Evolutionary conservation across 2,888 invertebrate species (phyloP), one percentile per base, ranked within the genome.

Genomic region (Crossocerus cetratus): DNA sequence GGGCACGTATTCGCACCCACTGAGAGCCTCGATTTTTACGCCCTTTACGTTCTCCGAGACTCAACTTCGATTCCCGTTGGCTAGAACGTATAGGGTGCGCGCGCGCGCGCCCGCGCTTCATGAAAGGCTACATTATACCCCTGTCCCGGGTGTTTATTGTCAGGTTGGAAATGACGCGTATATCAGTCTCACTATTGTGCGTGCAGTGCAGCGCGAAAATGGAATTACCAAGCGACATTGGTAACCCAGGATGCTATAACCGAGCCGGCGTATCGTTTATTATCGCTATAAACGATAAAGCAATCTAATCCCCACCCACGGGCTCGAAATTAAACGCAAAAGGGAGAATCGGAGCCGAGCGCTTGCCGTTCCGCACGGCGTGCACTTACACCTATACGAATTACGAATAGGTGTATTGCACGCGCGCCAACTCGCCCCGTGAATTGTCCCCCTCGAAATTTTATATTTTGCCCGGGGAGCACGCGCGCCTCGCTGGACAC

Each of bases 251-350:
- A 56, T 68, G 61, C 70, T 72, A 74, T 76, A 63, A 66, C 66
- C 73, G 72, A 71, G 22, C 58, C 64, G 64, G 66, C 69, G 70
- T 77, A 80, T 78, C 74, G 71, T 77, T 80, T 77, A 78, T 80
- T 78, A 78, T 76, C 78, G 75, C 69, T 62, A 76, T 74, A 78
- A 78, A 78, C 74, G 78, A 80, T 80, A 76, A 74, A 78, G 78
- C 76, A 78, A 75, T 78, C 67, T 59, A 58, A 65, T 66, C 54
- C 54, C 54, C 2, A n/a, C 14, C 23, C 32, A 14, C 13, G 20
- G 8, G 54, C 23, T 45, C 55, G 59, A 56, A 64, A 64, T 64
- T 64, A 54, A 44, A 20, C 55, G 43, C 22, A 56, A 44, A 56
- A 56, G 55, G 43, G 16, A 55, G 42, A 55, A 43, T 20, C 32